A percentile compares a stretch with the other conserved stretches of the same genome.
Evolutionary conservation across 1,140 invertebrate genomes (phyloP).

Genomic region (Drosophila ogumai): DNA sequence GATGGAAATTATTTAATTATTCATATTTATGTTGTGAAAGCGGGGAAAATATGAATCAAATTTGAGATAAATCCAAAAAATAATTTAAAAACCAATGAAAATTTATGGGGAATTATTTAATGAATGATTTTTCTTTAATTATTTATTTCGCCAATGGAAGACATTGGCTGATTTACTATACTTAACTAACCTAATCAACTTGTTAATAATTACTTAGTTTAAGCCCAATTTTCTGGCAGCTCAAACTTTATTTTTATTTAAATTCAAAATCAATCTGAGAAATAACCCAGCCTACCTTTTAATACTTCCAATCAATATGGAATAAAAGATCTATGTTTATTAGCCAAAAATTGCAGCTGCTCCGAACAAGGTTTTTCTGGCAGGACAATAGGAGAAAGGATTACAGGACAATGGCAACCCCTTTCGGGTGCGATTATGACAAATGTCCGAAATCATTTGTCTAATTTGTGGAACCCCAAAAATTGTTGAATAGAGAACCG

Average conservation of each 20-base stretch:
- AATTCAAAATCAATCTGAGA: background rate
- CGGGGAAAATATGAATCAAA: background rate
- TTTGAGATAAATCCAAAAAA: background rate
- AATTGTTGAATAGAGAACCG: slow-evolving; percentile 13
- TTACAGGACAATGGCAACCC: slow-evolving; percentile 41
- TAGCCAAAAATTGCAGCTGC: slow-evolving; percentile 12
- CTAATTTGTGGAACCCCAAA: slow-evolving; percentile 55
- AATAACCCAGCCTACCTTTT: slow-evolving; percentile 8
- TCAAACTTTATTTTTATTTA: background rate
- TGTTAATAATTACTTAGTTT: too few species aligned
- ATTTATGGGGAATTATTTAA: background rate
- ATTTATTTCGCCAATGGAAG: too few species aligned
- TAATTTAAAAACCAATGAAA: background rate
- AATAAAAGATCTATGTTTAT: background rate
- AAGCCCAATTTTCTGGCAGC: background rate
- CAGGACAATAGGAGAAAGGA: slow-evolving; percentile 2
- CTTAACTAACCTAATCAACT: too few species aligned
- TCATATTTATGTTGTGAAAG: background rate
- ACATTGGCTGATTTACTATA: too few species aligned
- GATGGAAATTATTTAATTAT: background rate
- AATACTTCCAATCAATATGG: slow-evolving; percentile 6
- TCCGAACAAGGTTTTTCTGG: background rate
- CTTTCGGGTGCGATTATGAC: slow-evolving; percentile 52
- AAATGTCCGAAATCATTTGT: slow-evolving; percentile 67
- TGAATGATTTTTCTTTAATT: background rate